phyloP scores from a whole-genome alignment of 1,140 invertebrate genomes.

The Lordiphosa stackelbergi region DNA sequence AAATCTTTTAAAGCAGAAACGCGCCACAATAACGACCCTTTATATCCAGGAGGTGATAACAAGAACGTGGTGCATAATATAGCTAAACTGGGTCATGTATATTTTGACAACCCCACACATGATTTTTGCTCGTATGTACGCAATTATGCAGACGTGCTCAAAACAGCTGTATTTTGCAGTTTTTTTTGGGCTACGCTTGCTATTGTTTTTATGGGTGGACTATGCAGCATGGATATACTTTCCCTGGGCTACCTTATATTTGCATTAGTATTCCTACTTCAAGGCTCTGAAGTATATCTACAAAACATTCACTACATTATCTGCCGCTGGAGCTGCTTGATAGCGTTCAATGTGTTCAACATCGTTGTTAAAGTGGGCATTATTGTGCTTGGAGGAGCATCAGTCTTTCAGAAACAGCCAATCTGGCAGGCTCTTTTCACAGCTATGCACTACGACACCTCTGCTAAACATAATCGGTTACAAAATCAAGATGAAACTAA shows the following conservation, averaged over 20 bases:
- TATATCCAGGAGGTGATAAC: constrained; percentile 79
- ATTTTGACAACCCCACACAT: constrained; percentile 88
- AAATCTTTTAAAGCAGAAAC: constrained; percentile 90
- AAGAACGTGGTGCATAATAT: constrained; percentile 81
- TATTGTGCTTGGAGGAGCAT: constrained; percentile 31
- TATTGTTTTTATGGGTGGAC: constrained; percentile 95
- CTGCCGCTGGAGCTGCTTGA: constrained; percentile 92
- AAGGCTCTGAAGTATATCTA: constrained; percentile 95
- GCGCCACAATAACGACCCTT: constrained; percentile 80
- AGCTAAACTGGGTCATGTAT: constrained; percentile 78
- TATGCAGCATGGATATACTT: constrained; percentile 94
- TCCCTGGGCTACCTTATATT: constrained; percentile 96
- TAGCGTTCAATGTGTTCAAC: constrained; percentile 93
- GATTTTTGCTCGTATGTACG: constrained; percentile 80
- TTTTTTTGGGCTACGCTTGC: constrained; percentile 96
- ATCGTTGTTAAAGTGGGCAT: constrained; percentile 87
- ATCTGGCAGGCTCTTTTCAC: constrained; percentile 88
- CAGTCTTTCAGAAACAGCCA: constrained; percentile 10
- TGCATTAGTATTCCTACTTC: constrained; percentile 97
- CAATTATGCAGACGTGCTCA: constrained; percentile 90
- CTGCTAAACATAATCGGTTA: neutral
- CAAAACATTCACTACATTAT: constrained; percentile 89
- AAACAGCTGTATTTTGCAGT: constrained; percentile 89
- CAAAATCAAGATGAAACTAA: constrained; percentile 78
- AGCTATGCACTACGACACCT: constrained; percentile 38